phyloP scores from a whole-genome alignment of 2,113 vertebrate species.

The Phyllopteryx taeniolatus region DNA sequence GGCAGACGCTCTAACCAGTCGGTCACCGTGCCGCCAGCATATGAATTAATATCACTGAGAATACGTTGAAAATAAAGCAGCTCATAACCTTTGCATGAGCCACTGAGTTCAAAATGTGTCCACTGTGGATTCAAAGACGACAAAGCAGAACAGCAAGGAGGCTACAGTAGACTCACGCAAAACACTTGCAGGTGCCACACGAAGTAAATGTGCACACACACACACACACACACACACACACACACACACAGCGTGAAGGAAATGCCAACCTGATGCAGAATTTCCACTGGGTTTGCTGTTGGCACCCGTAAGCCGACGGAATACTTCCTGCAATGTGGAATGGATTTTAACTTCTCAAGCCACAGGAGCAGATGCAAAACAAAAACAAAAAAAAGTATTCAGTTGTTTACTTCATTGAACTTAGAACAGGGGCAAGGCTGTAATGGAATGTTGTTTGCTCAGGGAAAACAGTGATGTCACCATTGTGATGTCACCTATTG shows the following conservation, averaged over 20 bases:
- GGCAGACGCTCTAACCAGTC: no score
- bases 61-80: not conserved
- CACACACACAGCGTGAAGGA: not conserved
- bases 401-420: no score
- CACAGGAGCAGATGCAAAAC: not conserved
- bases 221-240: not conserved
- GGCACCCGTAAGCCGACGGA: not conserved
- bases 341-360: not conserved
- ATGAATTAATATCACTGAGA: not conserved
- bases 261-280: conserved; percentile 4
- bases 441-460: no score
- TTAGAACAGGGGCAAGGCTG: no score
- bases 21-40: not conserved
- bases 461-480: no score
- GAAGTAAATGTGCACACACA: not conserved
- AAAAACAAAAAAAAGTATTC: no score
- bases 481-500: no score
- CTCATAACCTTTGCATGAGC: not conserved
- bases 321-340: not conserved
- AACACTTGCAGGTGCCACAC: not conserved
- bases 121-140: not conserved
- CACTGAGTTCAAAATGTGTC: not conserved
- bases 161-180: not conserved
- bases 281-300: not conserved
- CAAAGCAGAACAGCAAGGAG: not conserved